Percentiles rank a stretch among this genome's conserved stretches.
These are phyloP conservation scores for Sebastes oblongus DNA, from an alignment of 2,797 vertebrate species.

Conservation along the genomic window DNA sequence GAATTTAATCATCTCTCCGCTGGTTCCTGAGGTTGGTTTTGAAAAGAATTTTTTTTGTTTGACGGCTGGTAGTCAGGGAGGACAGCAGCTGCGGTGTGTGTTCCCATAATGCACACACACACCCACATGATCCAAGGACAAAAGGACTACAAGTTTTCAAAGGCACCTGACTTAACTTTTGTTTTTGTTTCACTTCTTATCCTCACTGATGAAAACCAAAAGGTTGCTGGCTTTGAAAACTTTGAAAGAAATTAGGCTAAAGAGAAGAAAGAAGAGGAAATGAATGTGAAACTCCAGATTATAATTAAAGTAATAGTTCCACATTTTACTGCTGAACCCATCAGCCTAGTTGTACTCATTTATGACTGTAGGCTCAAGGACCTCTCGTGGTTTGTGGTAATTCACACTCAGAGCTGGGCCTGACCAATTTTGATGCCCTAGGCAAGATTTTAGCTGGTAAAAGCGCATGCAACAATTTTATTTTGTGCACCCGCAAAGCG, in stretches of 20 bases:
- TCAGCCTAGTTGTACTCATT: neutral
- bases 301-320: neutral
- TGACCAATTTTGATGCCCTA: too few species aligned
- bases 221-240: conserved; percentile 1
- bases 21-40: conserved; percentile 57
- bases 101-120: conserved; percentile 12
- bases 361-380: neutral
- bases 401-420: neutral
- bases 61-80: conserved; percentile 42
- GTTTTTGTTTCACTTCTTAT: conserved; percentile 27
- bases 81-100: conserved; percentile 50
- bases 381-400: neutral
- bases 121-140: conserved; percentile 41
- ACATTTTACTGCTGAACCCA: neutral
- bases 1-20: conserved; percentile 70
- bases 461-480: too few species aligned
- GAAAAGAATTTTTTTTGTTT: conserved; percentile 58
- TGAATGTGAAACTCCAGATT: neutral
- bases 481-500: too few species aligned
- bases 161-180: conserved; percentile 40
- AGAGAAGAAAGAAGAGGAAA: neutral
- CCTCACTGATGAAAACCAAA: neutral
- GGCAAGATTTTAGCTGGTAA: too few species aligned
- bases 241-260: neutral
- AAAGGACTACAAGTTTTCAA: conserved; percentile 27